A percentile compares a stretch with the other conserved stretches of the same genome.
phyloP scores from a whole-genome alignment of 2,797 vertebrate species.

The Amblyraja radiata region DNA sequence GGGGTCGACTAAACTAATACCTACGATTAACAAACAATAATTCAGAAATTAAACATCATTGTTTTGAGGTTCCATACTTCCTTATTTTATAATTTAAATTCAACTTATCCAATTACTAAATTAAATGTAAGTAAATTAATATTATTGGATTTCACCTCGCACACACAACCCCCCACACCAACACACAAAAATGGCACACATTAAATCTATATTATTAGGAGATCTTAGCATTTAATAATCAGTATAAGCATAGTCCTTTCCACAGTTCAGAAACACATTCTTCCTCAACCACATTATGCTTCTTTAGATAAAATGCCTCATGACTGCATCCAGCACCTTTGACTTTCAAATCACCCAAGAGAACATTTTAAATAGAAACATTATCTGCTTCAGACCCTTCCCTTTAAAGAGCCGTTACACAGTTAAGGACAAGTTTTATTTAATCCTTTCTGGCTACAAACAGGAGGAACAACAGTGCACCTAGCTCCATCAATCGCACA shows the following conservation, averaged over 20 bases:
- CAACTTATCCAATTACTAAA: background rate
- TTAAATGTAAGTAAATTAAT: background rate
- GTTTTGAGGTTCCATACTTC: background rate
- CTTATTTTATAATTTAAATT: conserved; percentile 24
- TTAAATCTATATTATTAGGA: background rate
- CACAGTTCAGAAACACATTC: background rate
- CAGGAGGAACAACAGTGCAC: conserved; percentile 5
- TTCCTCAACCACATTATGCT: background rate
- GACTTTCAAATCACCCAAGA: conserved; percentile 19
- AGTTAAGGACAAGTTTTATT: background rate
- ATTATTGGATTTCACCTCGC: background rate
- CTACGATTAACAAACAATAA: background rate
- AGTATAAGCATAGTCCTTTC: background rate
- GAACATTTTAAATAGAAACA: conserved; percentile 11
- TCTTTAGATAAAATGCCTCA: conserved; percentile 1
- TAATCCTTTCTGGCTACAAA: conserved; percentile 2
- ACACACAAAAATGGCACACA: background rate
- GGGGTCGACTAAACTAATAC: background rate
- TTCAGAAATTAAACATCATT: background rate
- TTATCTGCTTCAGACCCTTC: background rate
- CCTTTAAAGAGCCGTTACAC: background rate
- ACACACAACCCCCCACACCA: background rate
- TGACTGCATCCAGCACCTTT: background rate
- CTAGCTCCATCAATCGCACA: conserved; percentile 23
- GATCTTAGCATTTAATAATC: background rate